Evolutionary conservation across 2,797 vertebrate genomes (phyloP), one percentile per base, ranked within the genome.

Genomic region (Cichlasoma orientale): DNA sequence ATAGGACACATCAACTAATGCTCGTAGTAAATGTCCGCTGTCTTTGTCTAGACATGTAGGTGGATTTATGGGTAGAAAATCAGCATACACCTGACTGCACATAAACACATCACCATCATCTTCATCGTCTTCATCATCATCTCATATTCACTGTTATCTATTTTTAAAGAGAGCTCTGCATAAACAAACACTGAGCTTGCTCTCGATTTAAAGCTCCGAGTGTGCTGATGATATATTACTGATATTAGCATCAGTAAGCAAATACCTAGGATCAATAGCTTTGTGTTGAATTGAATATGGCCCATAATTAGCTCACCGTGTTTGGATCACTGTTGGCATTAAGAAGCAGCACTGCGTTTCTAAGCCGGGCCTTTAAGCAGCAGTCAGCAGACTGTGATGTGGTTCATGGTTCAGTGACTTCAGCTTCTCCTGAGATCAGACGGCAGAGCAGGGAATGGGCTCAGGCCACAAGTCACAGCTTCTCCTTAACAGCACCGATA

Each of bases 331-430:
- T 4, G 21, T 41, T 72, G 41, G 25, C 3, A 14, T 25, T 38
- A 23, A 55, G 52, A 0, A 25, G 52, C 23, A 18, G 14, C 23
- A n/a, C 33, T 4, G 58, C 9, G 0, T 44, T 27, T 36, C 54
- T 14, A 21, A 25, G 23, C 23, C 0, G 9, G 23, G 0, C 0
- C 61, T 66, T 47, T 66, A 19, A 44, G 27, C 38, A 4, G 41
- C 58, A 9, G 72, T 72, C 72, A 50, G 59, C 41, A 9, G 54
- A 10, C 80, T 54, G 63, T 52, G 41, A 63, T 77, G 77, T 84
- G 89, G 75, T 73, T 58, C 84, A 84, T 61, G 85, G 88, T 84
- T 79, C 29, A 27, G 78, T 73, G 88, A 80, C 85, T 88, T 82
- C 16, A 88, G 63, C 78, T 80, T 56, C 77, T 55, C 47, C 77